phyloP scores from a whole-genome alignment of 2,113 vertebrate species.

The Pristiophorus japonicus region DNA sequence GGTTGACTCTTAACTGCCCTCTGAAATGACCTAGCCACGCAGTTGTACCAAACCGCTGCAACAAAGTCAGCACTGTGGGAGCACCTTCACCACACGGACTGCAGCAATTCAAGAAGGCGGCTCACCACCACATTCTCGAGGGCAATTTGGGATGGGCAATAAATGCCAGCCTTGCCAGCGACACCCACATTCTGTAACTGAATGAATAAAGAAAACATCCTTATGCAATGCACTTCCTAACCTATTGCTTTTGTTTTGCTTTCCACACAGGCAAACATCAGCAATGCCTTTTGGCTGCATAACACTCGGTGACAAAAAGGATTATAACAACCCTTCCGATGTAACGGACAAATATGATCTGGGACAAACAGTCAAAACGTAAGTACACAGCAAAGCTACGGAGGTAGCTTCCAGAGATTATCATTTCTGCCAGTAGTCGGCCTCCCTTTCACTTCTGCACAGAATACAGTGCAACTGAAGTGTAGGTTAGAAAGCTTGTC shows the following conservation, averaged over 20 bases:
- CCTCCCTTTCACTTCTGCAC: neutral
- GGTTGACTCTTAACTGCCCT: no score
- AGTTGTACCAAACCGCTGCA: no score
- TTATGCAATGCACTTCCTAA: neutral
- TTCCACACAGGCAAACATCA: constrained; percentile 61
- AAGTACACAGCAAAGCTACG: constrained; percentile 54
- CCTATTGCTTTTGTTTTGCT: constrained; percentile 40
- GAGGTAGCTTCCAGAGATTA: neutral
- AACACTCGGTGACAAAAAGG: constrained; percentile 94
- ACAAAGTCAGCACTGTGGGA: no score
- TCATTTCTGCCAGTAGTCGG: neutral
- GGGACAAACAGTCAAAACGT: constrained; percentile 97
- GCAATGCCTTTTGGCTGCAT: constrained; percentile 98
- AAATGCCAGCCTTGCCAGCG: no score
- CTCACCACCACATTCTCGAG: no score
- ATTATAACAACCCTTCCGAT: constrained; percentile 91
- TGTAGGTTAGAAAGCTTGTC: neutral
- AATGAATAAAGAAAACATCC: no score
- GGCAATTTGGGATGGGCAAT: no score
- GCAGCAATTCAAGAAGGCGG: no score
- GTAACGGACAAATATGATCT: constrained; percentile 98
- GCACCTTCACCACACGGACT: no score
- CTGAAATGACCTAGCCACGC: no score
- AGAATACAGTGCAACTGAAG: neutral
- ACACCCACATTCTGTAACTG: no score